Base-by-base conservation (phyloP, 2,797 vertebrate species). In the Syngnathus rostellatus region DNA sequence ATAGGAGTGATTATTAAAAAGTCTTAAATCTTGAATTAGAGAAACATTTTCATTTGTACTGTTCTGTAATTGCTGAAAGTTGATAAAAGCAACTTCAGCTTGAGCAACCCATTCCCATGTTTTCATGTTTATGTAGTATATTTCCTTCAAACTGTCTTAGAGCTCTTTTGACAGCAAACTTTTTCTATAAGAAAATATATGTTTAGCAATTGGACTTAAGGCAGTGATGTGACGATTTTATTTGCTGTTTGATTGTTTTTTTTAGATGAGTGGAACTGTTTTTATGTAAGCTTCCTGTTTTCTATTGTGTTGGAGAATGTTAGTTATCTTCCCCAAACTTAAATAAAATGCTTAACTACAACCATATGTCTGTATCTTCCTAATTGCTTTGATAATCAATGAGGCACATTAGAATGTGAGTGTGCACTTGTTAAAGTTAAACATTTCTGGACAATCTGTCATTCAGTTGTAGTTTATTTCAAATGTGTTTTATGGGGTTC, bases 81-180 rank as follows among this genome's bases (percentile, higher is more conserved):
- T 31, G 31, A 3, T 3, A 31, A 61, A 65, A 71, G 74, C 77
- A 75, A 78, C 64, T 80, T 75, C 76, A 77, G 68, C 73, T 60
- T 63, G 71, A 51, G 43, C 64, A 45, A 19, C 31, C 58, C 59
- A 41, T 51, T 66, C 68, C 43, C 59, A 19, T 70, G 69, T 60
- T 53, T 57, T 63, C 64, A n/a, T 67, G 19, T 54, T 68, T 72
- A 23, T 57, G 38, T 25, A 6, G 38, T 25, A 6, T 69, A 63
- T 55, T 72, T 77, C 72, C 77, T 74, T 76, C 65, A 66, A 76
- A 69, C 68, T 71, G 77, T 86, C 84, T 82, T 85, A 78, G 85
- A 77, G 77, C 75, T 79, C 70, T 78, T 84, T 84, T 74, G 73
- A 72, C 65, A 68, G 76, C 81, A 80, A 69, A 48, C 2, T 73